A percentile compares a stretch with the other conserved stretches of the same genome.
Conservation (phyloP, 2,113 vertebrate species). For the Aix galericulata region DNA sequence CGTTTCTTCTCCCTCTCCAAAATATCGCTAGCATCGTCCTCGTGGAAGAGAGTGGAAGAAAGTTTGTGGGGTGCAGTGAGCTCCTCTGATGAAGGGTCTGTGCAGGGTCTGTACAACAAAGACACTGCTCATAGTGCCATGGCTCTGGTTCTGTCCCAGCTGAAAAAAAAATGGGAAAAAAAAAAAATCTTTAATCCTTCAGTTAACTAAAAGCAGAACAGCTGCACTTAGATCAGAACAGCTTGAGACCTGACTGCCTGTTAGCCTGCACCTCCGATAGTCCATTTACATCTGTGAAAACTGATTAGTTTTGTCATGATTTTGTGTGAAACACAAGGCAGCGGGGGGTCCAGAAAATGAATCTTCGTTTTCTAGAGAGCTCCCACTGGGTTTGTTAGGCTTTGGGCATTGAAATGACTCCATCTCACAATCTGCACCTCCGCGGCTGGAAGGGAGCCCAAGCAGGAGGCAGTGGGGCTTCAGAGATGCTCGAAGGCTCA, state of each 20-base stretch:
- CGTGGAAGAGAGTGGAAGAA: background rate
- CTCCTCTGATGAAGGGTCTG: background rate
- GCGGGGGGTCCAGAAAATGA: background rate
- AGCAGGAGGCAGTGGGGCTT: background rate
- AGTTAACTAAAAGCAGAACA: background rate
- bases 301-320: background rate
- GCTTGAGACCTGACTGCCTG: background rate
- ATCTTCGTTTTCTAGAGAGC: background rate
- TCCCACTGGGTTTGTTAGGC: background rate
- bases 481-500: background rate
- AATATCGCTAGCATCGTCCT: background rate
- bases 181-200: background rate
- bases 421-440: background rate
- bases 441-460: background rate
- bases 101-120: background rate
- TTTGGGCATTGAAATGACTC: background rate
- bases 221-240: fast-evolving
- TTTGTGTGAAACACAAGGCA: background rate
- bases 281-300: background rate
- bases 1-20: background rate
- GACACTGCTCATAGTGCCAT: background rate
- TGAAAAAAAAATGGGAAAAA: background rate
- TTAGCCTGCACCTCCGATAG: background rate
- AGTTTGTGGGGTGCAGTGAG: background rate
- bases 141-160: background rate